Evolutionary conservation across 53 echinoderm and acorn worm species (phyloP).

Genomic region (Astropecten irregularis): DNA sequence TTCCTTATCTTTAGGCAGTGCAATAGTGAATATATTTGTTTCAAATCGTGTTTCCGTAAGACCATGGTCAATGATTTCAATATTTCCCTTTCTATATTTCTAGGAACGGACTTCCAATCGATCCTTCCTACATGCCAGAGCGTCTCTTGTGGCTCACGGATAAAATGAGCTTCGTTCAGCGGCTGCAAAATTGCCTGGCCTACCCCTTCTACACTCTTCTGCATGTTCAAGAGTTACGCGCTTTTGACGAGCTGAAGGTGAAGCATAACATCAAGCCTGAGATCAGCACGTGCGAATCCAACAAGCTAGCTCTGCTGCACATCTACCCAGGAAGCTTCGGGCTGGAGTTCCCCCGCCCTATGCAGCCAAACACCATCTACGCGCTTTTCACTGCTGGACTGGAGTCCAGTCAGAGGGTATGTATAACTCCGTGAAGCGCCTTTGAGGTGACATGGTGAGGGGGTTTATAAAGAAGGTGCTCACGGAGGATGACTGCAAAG

Average conservation of each 20-base stretch:
- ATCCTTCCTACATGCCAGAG: constrained; percentile 7
- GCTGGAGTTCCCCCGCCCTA: background rate
- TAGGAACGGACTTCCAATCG: background rate
- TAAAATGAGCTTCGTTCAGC: background rate
- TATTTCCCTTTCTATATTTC: background rate
- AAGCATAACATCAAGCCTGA: constrained; percentile 8
- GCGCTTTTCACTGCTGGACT: background rate
- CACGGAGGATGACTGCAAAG: no score
- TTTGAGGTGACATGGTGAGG: no score
- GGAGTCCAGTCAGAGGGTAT: background rate
- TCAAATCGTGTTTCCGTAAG: no score
- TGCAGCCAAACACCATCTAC: no score
- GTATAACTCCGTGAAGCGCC: background rate
- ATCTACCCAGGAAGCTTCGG: background rate
- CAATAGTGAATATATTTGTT: no score
- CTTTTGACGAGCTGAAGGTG: background rate
- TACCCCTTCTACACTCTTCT: background rate
- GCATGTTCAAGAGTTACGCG: no score
- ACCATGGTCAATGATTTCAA: no score
- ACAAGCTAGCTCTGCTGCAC: background rate
- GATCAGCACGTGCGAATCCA: background rate
- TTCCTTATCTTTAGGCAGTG: no score
- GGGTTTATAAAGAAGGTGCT: no score
- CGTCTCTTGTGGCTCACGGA: background rate
- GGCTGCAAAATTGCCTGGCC: background rate